phyloP scores from a whole-genome alignment of 2,113 vertebrate species.

The Chroicocephalus ridibundus region DNA sequence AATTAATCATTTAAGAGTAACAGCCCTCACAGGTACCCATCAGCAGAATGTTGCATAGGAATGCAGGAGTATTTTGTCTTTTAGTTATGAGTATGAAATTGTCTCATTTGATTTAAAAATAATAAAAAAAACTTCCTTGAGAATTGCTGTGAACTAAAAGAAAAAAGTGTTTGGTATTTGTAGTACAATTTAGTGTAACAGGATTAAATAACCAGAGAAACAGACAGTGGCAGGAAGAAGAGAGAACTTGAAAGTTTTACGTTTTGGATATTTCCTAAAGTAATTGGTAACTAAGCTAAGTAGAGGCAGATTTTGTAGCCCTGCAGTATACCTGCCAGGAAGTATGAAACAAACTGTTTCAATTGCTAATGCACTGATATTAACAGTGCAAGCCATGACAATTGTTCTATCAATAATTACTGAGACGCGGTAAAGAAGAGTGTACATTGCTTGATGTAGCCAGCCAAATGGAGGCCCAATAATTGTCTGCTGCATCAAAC shows the following conservation, averaged over 20 bases:
- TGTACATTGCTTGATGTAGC: not conserved
- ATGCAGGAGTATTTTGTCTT: not conserved
- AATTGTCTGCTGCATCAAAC: constrained; percentile 73
- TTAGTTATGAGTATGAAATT: not conserved
- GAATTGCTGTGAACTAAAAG: not conserved
- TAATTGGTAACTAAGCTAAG: not conserved
- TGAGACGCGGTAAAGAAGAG: constrained; percentile 57
- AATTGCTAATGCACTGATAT: constrained; percentile 68
- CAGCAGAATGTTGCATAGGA: not conserved
- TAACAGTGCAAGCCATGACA: constrained; percentile 49
- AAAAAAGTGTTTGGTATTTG: not conserved
- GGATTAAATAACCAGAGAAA: not conserved
- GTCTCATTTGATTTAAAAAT: not conserved
- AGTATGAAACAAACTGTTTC: constrained; percentile 32
- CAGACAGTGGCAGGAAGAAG: not conserved
- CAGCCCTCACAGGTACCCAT: not conserved
- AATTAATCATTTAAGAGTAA: not conserved
- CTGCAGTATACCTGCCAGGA: constrained; percentile 44
- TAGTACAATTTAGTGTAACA: not conserved
- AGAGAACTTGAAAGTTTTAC: not conserved
- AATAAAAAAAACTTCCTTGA: not conserved
- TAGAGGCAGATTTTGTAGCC: not conserved
- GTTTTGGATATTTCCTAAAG: constrained; percentile 13
- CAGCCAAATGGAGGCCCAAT: constrained; percentile 62
- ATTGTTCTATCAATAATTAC: constrained; percentile 71